Conservation (phyloP, 2,113 vertebrate species). For the Noturus placidus region DNA sequence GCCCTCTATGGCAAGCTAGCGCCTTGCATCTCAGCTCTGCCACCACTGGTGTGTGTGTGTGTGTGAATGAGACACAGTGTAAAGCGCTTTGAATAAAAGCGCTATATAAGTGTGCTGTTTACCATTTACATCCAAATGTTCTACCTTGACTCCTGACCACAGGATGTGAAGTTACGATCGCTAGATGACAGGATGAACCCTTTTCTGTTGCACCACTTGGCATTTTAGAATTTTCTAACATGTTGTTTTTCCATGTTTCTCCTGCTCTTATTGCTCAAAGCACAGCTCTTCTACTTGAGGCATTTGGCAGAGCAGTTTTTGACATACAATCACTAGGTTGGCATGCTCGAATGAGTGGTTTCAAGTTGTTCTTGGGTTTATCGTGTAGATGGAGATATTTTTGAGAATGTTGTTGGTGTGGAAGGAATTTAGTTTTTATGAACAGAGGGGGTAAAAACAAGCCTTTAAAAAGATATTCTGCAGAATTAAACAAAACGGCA, state of each 20-base stretch:
- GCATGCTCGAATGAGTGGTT: not conserved
- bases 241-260: not conserved
- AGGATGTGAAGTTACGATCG: not conserved
- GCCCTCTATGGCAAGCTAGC: too few relatives aligned
- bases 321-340: not conserved
- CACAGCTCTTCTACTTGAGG: not conserved
- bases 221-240: not conserved
- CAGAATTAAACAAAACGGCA: not conserved
- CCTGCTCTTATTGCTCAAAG: not conserved
- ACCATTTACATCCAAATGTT: not conserved
- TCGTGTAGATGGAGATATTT: not conserved
- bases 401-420: not conserved
- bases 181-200: not conserved
- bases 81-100: too few relatives aligned
- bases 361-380: not conserved
- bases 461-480: not conserved
- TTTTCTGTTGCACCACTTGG: not conserved
- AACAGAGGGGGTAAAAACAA: not conserved
- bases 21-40: too few relatives aligned
- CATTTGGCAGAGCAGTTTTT: not conserved
- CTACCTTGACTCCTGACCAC: not conserved
- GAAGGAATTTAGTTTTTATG: not conserved
- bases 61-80: too few relatives aligned
- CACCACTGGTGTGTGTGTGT: too few relatives aligned
- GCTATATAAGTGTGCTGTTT: too few relatives aligned